Base-by-base conservation (phyloP, 2,797 vertebrate genomes). In the Bryconaethiops microstoma region DNA sequence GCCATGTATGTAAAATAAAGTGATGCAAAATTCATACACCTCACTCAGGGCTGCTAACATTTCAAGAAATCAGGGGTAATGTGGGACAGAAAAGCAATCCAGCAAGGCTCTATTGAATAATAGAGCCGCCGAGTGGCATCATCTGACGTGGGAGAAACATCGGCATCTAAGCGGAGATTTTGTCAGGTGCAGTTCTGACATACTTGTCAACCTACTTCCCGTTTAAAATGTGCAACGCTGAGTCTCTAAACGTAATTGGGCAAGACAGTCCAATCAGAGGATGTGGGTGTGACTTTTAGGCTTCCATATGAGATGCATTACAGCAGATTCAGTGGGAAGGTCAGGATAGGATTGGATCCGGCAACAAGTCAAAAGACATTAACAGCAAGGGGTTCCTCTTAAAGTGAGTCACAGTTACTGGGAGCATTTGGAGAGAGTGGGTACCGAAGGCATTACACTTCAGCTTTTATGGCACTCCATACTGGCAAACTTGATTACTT, bases 211-310 rank as follows among this genome's bases (percentile, higher is more conserved):
- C 69, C 64, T 77, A 63, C 55, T 68, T 74, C 70, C 50, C 54
- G 77, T 77, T 84, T 62, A 69, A 67, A 73, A 50, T 54, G 63
- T 16, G 16, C 17, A 55, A 80, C 50, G 76, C 52, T 29, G 35
- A 81, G 57, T 64, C 67, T 21, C 21, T 77, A 54, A 69, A 77
- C 9, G 35, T 84, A 81, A 84, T 78, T 84, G 79, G 75, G 39
- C 57, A n/a, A 78, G 83, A 84, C 83, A 84, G 75, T 81, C 74
- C 79, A 84, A 81, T 84, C 83, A 81, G 65, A 81, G 68, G 55
- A 67, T 13, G 64, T 8, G 75, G 69, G 82, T 84, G 79, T 81
- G 83, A 78, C 83, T 74, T 84, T 81, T 78, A 64, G 19, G 23
- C 79, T 42, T 42, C 70, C 83, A 84, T 75, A 78, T 81, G 79